These are phyloP conservation scores for Ascaphus truei DNA, from an alignment of 2,113 vertebrate species.

Conservation along the genomic window DNA sequence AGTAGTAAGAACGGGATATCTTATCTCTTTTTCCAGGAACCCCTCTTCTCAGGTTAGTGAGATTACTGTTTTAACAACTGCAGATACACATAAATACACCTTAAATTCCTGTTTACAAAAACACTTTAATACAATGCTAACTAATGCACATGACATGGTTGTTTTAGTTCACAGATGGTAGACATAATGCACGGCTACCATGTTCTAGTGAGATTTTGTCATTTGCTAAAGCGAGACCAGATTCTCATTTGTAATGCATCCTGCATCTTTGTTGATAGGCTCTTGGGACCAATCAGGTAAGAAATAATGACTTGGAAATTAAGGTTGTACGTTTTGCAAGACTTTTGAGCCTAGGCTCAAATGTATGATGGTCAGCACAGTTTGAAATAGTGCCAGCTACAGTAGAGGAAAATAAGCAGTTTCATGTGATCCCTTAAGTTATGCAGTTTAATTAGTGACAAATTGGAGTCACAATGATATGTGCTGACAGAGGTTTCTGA, in stretches of 20 bases:
- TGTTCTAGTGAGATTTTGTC: conserved; percentile 51
- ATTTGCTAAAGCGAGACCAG: conserved; percentile 39
- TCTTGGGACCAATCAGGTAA: conserved; percentile 28
- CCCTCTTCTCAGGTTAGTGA: no score
- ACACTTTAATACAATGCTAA: no score
- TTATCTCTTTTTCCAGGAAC: no score
- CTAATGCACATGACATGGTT: not conserved
- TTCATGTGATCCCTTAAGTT: conserved; percentile 27
- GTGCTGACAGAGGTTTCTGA: conserved; percentile 21
- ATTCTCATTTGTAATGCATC: conserved; percentile 44
- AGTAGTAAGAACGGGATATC: no score
- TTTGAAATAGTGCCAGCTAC: conserved; percentile 22
- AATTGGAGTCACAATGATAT: conserved; percentile 33
- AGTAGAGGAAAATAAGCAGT: conserved; percentile 33
- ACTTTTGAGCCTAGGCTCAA: not conserved
- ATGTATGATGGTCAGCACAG: conserved; percentile 15
- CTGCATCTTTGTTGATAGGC: conserved; percentile 34
- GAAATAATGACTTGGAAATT: conserved; percentile 35
- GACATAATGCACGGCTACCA: conserved; percentile 44
- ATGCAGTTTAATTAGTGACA: conserved; percentile 32
- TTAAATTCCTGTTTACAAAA: no score
- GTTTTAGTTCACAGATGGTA: conserved; percentile 61
- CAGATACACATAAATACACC: no score
- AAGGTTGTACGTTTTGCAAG: conserved; percentile 32
- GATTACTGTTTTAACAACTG: no score